Evolutionary conservation across 2,113 vertebrate genomes (phyloP).

Genomic region (Heterotilapia buettikoferi): DNA sequence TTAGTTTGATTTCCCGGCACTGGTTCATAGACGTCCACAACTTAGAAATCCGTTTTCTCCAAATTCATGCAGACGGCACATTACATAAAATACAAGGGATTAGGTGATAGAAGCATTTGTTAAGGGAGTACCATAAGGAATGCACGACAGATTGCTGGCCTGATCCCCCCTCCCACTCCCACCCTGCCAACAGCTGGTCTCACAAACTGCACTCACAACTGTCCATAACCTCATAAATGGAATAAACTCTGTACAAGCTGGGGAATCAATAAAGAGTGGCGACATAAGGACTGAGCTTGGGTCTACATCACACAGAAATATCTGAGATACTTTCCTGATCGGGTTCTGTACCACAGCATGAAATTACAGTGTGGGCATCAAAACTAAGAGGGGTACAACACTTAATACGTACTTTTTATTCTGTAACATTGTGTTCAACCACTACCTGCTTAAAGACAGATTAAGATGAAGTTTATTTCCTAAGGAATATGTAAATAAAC

Average conservation of each 20-base stretch:
- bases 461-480: not conserved
- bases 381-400: not conserved
- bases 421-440: not conserved
- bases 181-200: constrained; percentile 35
- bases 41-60: not conserved
- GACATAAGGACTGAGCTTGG: not conserved
- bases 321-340: not conserved
- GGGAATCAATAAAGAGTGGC: not conserved
- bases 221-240: not conserved
- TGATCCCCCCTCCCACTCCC: not conserved
- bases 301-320: not conserved
- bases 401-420: not conserved
- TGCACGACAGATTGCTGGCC: not conserved
- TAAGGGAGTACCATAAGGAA: constrained; percentile 8
- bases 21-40: not conserved
- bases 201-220: not conserved
- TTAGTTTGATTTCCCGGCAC: not conserved
- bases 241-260: not conserved
- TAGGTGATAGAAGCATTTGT: constrained; percentile 2
- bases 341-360: not conserved
- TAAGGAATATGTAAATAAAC: no score
- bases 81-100: constrained; percentile 39
- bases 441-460: not conserved
- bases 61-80: not conserved
- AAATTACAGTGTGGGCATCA: not conserved